phyloP scores from a whole-genome alignment of 2,113 vertebrate species.

The Ictidomys tridecemlineatus region DNA sequence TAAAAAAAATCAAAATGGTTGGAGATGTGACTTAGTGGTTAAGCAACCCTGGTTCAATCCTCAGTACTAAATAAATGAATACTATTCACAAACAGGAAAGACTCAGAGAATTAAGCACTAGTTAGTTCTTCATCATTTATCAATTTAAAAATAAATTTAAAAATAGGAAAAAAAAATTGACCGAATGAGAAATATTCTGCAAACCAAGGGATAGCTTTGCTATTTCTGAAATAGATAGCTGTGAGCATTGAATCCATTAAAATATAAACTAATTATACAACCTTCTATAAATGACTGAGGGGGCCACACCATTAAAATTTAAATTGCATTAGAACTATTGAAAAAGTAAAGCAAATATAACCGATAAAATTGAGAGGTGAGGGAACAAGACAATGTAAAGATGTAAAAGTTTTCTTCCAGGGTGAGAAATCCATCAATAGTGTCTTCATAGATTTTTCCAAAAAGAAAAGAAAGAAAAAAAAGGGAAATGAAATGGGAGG shows the following conservation, averaged over 20 bases:
- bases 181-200: slow-evolving; percentile 10
- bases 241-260: not conserved
- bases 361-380: not conserved
- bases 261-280: not conserved
- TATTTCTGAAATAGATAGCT: not conserved
- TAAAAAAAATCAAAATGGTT: too few species aligned
- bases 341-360: not conserved
- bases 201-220: not conserved
- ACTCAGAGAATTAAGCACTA: not conserved
- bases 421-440: not conserved
- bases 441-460: not conserved
- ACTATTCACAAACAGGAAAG: not conserved
- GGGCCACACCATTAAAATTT: not conserved
- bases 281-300: not conserved
- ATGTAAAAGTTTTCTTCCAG: not conserved
- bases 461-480: not conserved
- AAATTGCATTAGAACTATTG: not conserved
- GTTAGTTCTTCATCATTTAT: not conserved
- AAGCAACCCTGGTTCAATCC: too few species aligned
- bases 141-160: too few species aligned
- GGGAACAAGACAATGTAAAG: not conserved
- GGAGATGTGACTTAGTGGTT: too few species aligned
- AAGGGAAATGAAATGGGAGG: not conserved
- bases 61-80: not conserved
- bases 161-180: not conserved